Conservation (phyloP, 2,113 vertebrate species). For the Sinosuthora webbiana region DNA sequence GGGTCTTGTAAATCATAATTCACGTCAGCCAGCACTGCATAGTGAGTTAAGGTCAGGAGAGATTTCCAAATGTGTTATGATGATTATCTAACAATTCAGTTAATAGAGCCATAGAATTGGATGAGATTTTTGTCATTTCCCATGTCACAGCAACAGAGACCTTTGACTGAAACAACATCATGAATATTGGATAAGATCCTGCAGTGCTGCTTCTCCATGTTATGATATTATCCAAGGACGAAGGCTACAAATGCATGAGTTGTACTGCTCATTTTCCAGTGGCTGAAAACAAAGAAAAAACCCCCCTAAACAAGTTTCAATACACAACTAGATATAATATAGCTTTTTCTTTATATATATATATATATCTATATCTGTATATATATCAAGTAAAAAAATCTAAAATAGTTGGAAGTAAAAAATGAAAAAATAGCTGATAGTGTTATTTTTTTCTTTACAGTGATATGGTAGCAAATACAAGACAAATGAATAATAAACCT, state of each 20-base stretch:
- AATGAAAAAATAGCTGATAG: slow-evolving; percentile 72
- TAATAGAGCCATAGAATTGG: slow-evolving; percentile 12
- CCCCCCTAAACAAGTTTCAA: slow-evolving; percentile 54
- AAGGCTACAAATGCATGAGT: slow-evolving; percentile 37
- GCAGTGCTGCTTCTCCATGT: neutral
- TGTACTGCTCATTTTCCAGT: slow-evolving; percentile 32
- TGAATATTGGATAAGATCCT: slow-evolving; percentile 46
- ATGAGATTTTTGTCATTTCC: slow-evolving; percentile 50
- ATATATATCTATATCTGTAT: slow-evolving; percentile 55
- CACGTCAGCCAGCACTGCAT: slow-evolving; percentile 14
- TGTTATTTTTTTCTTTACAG: slow-evolving; percentile 69
- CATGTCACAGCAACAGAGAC: slow-evolving; percentile 39
- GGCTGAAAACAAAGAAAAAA: slow-evolving; percentile 35
- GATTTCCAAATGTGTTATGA: slow-evolving; percentile 25
- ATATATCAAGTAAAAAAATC: slow-evolving; percentile 76
- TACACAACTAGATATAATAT: slow-evolving; percentile 73
- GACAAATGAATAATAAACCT: slow-evolving; percentile 62
- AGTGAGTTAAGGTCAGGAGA: slow-evolving; percentile 26
- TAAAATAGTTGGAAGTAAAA: slow-evolving; percentile 77
- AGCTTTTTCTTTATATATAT: slow-evolving; percentile 60
- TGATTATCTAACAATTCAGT: slow-evolving; percentile 50
- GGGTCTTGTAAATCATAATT: slow-evolving; percentile 42
- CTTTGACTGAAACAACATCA: slow-evolving; percentile 39
- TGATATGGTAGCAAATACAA: slow-evolving; percentile 76
- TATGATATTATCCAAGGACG: slow-evolving; percentile 32